These are phyloP conservation scores for Drosophila tristis DNA, from an alignment of 1,140 invertebrate genomes.

Conservation along the genomic window DNA sequence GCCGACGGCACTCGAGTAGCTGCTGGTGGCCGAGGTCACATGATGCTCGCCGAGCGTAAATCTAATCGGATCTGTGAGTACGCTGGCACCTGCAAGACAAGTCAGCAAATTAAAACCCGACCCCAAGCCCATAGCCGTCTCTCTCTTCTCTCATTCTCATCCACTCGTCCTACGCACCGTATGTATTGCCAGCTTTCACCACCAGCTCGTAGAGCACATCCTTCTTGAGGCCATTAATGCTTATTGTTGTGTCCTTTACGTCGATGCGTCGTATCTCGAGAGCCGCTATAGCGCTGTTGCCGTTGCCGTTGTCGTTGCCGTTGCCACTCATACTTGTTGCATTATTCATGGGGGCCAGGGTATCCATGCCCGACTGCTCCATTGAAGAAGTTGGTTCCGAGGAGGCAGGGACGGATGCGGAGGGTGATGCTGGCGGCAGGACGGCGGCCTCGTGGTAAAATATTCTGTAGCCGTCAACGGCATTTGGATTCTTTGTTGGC, in stretches of 20 bases:
- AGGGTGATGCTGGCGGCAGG: constrained; percentile 59
- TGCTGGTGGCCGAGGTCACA: constrained; percentile 86
- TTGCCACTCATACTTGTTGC: constrained; percentile 66
- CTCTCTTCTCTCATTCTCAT: background rate
- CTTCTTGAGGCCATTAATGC: constrained; percentile 88
- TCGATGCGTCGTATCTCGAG: constrained; percentile 88
- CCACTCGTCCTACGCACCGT: constrained; percentile 83
- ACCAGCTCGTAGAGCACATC: constrained; percentile 91
- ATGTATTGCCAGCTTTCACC: constrained; percentile 92
- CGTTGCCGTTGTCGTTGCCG: constrained; percentile 27
- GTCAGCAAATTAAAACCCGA: constrained; percentile 62
- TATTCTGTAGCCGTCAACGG: constrained; percentile 91
- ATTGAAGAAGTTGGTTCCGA: constrained; percentile 43
- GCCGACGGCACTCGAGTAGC: constrained; percentile 86
- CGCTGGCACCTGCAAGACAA: constrained; percentile 87
- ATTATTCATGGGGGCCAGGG: constrained; percentile 71
- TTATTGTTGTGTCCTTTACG: constrained; percentile 88
- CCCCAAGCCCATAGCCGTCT: background rate
- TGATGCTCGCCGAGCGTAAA: constrained; percentile 90
- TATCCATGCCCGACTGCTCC: constrained; percentile 58
- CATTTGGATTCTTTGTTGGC: constrained; percentile 91
- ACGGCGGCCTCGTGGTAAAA: constrained; percentile 86
- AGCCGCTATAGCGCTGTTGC: constrained; percentile 41
- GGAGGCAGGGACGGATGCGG: constrained; percentile 4
- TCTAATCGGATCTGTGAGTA: constrained; percentile 88